A percentile compares a stretch with the other conserved stretches of the same genome.
phyloP scores from a whole-genome alignment of 1,140 invertebrate species.

The Scaptomyza hsui region DNA sequence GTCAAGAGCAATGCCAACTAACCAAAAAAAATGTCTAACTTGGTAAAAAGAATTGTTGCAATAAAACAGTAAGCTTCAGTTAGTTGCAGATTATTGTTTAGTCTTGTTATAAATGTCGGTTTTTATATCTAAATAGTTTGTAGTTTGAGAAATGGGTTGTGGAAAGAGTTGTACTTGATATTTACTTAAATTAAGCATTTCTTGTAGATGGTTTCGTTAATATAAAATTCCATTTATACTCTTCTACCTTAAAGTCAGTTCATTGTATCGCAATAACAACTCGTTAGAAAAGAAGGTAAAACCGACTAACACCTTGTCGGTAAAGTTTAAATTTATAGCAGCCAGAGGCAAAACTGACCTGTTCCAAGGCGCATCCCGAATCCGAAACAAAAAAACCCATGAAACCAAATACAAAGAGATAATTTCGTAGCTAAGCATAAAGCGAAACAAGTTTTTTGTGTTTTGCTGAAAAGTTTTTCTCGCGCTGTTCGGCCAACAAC shows the following conservation, averaged over 20 bases:
- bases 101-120: no score
- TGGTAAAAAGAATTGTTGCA: no score
- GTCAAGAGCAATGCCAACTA: slow-evolving; percentile 5
- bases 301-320: slow-evolving; percentile 17
- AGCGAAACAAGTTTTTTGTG: slow-evolving; percentile 48
- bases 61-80: no score
- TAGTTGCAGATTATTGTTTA: no score
- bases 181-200: no score
- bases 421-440: slow-evolving; percentile 55
- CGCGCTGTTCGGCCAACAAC: slow-evolving; percentile 31
- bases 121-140: no score
- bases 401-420: slow-evolving; percentile 58
- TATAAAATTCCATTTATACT: background rate
- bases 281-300: background rate
- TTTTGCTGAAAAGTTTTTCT: slow-evolving; percentile 40
- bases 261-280: slow-evolving; percentile 39
- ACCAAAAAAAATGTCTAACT: slow-evolving; percentile 12
- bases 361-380: slow-evolving; percentile 10
- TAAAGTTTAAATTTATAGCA: slow-evolving; percentile 59
- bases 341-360: slow-evolving; percentile 39
- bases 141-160: no score
- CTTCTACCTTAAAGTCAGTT: slow-evolving; percentile 1
- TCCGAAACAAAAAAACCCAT: slow-evolving; percentile 13
- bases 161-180: no score
- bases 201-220: no score